phyloP scores from a whole-genome alignment of 2,113 vertebrate genomes.

The Pipra filicauda region DNA sequence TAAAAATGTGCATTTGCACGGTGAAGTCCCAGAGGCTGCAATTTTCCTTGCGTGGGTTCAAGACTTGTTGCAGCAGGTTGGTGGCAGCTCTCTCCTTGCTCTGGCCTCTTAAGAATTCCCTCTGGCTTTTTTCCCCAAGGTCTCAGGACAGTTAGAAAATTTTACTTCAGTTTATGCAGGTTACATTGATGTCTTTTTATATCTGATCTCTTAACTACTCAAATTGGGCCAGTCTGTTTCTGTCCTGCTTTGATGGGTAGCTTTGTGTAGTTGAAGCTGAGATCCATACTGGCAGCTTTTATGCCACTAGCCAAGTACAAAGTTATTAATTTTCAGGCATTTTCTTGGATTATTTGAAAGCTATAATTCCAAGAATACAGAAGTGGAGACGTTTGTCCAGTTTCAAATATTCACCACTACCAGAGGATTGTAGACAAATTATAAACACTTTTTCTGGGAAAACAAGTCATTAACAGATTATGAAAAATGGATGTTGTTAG shows the following conservation, averaged over 20 bases:
- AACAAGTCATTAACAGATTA: not conserved
- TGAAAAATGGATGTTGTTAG: not conserved
- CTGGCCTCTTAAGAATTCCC: not conserved
- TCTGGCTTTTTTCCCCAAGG: not conserved
- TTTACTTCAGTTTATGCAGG: not conserved
- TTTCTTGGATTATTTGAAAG: not conserved
- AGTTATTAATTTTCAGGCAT: not conserved
- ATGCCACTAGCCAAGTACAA: not conserved
- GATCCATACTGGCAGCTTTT: not conserved
- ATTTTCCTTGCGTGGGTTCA: not conserved
- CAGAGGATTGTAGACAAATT: not conserved
- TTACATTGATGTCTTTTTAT: not conserved
- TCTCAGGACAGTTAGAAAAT: not conserved
- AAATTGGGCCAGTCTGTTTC: not conserved
- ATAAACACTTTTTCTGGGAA: not conserved
- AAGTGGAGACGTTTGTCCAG: not conserved
- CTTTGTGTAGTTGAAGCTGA: not conserved
- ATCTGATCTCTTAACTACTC: not conserved
- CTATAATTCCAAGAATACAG: not conserved
- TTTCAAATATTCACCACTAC: not conserved
- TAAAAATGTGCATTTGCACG: not conserved
- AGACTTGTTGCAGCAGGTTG: not conserved
- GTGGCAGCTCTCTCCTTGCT: not conserved
- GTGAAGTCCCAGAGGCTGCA: not conserved
- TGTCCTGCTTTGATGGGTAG: not conserved